Conservation (phyloP, 2,113 vertebrate genomes). For the Callocephalon fimbriatum region DNA sequence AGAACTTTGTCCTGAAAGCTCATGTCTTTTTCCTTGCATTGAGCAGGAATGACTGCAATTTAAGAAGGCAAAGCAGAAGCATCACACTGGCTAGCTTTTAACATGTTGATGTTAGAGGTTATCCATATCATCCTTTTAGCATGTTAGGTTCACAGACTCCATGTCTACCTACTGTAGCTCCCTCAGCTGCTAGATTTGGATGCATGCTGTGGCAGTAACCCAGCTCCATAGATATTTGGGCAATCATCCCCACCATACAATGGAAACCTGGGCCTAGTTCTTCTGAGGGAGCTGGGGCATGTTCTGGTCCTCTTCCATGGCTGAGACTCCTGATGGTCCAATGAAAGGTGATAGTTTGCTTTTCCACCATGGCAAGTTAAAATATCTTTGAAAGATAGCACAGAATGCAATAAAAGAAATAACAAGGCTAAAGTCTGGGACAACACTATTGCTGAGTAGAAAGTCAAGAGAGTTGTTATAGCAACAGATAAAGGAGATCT, state of each 20-base stretch:
- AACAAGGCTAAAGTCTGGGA: background rate
- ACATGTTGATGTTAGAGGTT: background rate
- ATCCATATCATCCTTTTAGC: background rate
- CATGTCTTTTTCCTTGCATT: background rate
- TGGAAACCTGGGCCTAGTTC: background rate
- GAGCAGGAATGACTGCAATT: background rate
- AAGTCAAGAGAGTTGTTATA: background rate
- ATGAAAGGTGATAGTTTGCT: background rate
- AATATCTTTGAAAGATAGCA: background rate
- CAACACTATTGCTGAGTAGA: background rate
- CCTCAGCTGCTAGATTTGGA: background rate
- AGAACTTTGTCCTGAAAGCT: background rate
- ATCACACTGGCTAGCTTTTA: background rate
- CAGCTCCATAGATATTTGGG: background rate
- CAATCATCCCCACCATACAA: background rate
- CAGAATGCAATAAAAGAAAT: background rate
- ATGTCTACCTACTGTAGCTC: background rate
- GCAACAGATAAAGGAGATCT: background rate
- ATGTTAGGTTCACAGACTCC: background rate
- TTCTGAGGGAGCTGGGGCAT: background rate
- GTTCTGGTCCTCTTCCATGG: background rate
- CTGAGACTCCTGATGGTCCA: background rate
- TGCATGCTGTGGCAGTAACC: fast-evolving
- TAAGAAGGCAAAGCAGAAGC: background rate
- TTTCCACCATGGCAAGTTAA: background rate